A percentile compares a stretch with the other conserved stretches of the same genome.
Evolutionary conservation across 2,888 invertebrate species (phyloP).

Genomic region (Epicampocera succincta): DNA sequence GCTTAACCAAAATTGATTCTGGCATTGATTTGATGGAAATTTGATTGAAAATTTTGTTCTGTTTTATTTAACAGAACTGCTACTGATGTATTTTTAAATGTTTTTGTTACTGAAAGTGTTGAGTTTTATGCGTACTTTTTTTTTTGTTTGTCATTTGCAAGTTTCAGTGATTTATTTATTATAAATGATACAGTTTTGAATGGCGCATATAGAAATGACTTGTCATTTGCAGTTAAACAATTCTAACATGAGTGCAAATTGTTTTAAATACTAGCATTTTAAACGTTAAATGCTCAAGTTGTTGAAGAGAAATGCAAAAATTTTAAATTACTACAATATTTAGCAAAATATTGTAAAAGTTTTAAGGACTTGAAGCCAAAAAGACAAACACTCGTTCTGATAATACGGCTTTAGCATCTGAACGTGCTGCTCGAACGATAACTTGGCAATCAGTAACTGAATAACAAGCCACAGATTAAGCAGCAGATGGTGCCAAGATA

Average conservation of each 20-base stretch:
- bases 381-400: no score
- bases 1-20: slow-evolving; percentile 71
- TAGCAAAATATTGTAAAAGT: no score
- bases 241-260: slow-evolving; percentile 15
- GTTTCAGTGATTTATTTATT: slow-evolving; percentile 60
- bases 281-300: neutral
- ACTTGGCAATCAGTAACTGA: no score
- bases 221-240: slow-evolving; percentile 56
- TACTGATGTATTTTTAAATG: slow-evolving; percentile 6
- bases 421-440: no score
- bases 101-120: slow-evolving; percentile 26
- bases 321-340: neutral
- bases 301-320: neutral
- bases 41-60: slow-evolving; percentile 71
- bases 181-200: slow-evolving; percentile 47
- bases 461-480: no score
- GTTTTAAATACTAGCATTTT: slow-evolving; percentile 11
- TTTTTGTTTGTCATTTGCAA: neutral
- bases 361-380: no score
- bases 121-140: slow-evolving; percentile 16
- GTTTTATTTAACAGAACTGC: slow-evolving; percentile 30
- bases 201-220: slow-evolving; percentile 21
- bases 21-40: slow-evolving; percentile 72
- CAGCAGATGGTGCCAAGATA: no score
- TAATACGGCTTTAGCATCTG: no score